Evolutionary conservation across 2,888 invertebrate species (phyloP).

Genomic region (Tryphoninae sp.): DNA sequence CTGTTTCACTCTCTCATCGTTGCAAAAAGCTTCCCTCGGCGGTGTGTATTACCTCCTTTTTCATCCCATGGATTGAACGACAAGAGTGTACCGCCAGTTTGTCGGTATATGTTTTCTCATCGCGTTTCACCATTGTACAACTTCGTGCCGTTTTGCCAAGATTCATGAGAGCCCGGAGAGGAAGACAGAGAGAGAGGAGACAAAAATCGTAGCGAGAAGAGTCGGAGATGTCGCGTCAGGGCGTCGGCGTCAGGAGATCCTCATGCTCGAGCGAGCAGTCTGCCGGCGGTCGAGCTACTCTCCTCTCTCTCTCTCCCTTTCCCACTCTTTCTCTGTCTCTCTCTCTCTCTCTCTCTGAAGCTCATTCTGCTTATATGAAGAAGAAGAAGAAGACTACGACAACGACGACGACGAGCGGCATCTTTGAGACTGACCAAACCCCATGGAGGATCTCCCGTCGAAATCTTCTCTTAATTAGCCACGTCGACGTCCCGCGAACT

Average conservation of each 20-base stretch:
- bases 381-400: neutral
- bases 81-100: slow-evolving; percentile 2
- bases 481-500: slow-evolving; percentile 62
- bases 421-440: slow-evolving; percentile 64
- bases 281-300: slow-evolving; percentile 39
- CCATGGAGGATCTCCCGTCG: slow-evolving; percentile 62
- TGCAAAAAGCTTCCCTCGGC: slow-evolving; percentile 1
- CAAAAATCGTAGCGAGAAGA: slow-evolving; percentile 21
- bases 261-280: slow-evolving; percentile 59
- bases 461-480: slow-evolving; percentile 66
- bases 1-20: slow-evolving; percentile 52
- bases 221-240: slow-evolving; percentile 61
- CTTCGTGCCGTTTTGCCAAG: slow-evolving; percentile 24
- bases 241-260: slow-evolving; percentile 58
- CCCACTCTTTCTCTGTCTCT: slow-evolving; percentile 11
- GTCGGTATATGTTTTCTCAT: slow-evolving; percentile 25
- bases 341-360: slow-evolving; percentile 17
- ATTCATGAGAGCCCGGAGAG: neutral
- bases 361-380: slow-evolving; percentile 29
- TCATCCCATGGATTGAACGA: slow-evolving; percentile 33
- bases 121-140: slow-evolving; percentile 15
- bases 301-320: slow-evolving; percentile 23
- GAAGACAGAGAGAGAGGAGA: slow-evolving; percentile 19
- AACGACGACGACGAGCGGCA: slow-evolving; percentile 54
- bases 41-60: slow-evolving; percentile 16